phyloP scores from a whole-genome alignment of 2,888 invertebrate genomes.

The Altica lythri region DNA sequence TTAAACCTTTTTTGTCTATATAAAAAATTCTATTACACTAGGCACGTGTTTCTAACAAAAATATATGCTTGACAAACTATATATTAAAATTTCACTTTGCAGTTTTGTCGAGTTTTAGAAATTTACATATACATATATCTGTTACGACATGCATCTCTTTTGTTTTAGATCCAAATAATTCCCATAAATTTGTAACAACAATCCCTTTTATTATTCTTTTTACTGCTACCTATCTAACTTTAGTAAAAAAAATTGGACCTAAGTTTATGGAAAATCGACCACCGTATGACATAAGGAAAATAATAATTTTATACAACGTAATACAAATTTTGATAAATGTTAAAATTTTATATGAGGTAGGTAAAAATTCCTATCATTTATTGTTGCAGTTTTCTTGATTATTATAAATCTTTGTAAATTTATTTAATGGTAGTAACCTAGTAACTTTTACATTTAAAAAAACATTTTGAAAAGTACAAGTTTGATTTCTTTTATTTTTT shows the following conservation, averaged over 20 bases:
- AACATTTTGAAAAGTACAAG: too few species aligned
- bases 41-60: too few species aligned
- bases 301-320: slow-evolving; percentile 66
- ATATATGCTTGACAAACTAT: too few species aligned
- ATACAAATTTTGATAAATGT: slow-evolving; percentile 60
- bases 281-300: slow-evolving; percentile 63
- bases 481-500: too few species aligned
- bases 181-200: background rate
- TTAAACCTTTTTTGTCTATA: too few species aligned
- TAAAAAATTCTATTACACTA: too few species aligned
- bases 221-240: slow-evolving; percentile 57
- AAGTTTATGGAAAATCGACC: slow-evolving; percentile 66
- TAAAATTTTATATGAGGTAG: slow-evolving; percentile 2
- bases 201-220: background rate
- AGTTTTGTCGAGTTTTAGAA: too few species aligned
- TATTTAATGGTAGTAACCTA: background rate
- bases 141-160: too few species aligned
- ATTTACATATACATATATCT: too few species aligned
- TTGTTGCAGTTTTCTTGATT: background rate
- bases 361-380: slow-evolving; percentile 16
- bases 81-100: too few species aligned
- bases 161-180: slow-evolving; percentile 3
- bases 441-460: too few species aligned
- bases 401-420: background rate
- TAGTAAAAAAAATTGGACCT: slow-evolving; percentile 65